Evolutionary conservation across 23 tunicate species (phyloP).

Genomic region (Clavelina lepadiformis): DNA sequence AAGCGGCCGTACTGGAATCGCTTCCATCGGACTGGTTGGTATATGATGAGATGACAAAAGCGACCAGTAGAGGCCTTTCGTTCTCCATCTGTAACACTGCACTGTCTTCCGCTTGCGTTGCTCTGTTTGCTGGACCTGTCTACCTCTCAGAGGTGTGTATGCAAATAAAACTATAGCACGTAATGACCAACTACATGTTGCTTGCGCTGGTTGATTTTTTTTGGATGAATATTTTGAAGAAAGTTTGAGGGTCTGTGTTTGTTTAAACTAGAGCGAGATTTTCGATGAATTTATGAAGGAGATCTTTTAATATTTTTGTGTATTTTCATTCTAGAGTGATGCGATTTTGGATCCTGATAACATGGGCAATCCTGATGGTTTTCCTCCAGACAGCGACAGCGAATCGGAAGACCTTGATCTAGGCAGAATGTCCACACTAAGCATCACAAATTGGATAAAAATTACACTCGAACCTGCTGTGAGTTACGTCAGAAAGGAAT

Average conservation of each 20-base stretch:
- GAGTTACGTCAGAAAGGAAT: too few species aligned
- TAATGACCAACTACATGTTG: too few species aligned
- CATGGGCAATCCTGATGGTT: slow-evolving; percentile 18
- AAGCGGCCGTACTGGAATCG: slow-evolving; percentile 21
- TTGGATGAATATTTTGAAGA: too few species aligned
- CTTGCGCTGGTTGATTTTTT: too few species aligned
- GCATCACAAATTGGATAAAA: slow-evolving; percentile 70
- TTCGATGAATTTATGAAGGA: background rate
- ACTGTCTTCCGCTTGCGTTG: slow-evolving; percentile 63
- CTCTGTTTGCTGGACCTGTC: slow-evolving; percentile 72
- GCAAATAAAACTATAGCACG: too few species aligned
- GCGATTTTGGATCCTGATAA: slow-evolving; percentile 30
- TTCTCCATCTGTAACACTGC: slow-evolving; percentile 73
- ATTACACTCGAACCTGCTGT: slow-evolving; percentile 77
- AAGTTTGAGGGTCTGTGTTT: background rate
- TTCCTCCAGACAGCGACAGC: slow-evolving; percentile 66
- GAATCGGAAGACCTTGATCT: slow-evolving; percentile 48
- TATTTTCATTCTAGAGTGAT: slow-evolving; percentile 26
- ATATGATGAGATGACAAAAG: slow-evolving; percentile 59
- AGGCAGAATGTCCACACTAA: slow-evolving; percentile 28
- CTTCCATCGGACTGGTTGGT: slow-evolving; percentile 86
- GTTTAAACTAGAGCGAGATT: too few species aligned
- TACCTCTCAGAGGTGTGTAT: slow-evolving; percentile 59
- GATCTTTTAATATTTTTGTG: background rate
- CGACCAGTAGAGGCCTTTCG: slow-evolving; percentile 34